Base-by-base conservation (phyloP, 2,113 vertebrate species). In the Odobenus rosmarus region DNA sequence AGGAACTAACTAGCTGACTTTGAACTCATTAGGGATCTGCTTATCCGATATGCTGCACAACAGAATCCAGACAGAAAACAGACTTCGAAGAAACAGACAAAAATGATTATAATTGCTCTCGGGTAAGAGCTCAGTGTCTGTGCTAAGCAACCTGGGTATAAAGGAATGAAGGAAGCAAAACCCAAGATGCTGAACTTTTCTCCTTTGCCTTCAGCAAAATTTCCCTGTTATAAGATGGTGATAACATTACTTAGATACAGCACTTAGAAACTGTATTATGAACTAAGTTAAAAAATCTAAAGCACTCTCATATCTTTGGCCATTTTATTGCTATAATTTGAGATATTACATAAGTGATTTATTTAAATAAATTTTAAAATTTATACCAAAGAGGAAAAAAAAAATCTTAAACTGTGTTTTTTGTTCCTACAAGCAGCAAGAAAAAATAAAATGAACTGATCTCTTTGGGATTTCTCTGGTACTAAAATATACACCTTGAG, bases 1-100 rank as follows among this genome's bases (percentile, higher is more conserved):
- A 95, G 80, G 67, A 97, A 97, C 36, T 79, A 85, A 64, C 81
- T 1, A n/a, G 26, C 55, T 28, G 46, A 90, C 55, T 92, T 96
- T 92, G 69, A 81, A 96, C 33, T 80, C 96, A 88, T 24, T 55
- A 87, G 67, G 62, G 76, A 87, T 79, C 96, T 98, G 93, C 90
- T 97, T 97, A 98, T 98, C 89, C 33, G 92, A 97, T 97, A 95
- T 96, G 95, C 49, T 69, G 39, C 61, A 90, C 72, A 77, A 82
- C 31, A 94, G 55, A 98, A 95, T 88, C 89, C 95, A 97, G 80
- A 95, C 49, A 97, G 64, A 98, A 97, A 91, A 95, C 71, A 97
- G 79, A 86, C 91, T 97, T 87, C 82, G 79, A 98, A 98, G 93
- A 86, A 76, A 71, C 55, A 76, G 74, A 86, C 77, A 42, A 93